A percentile compares a stretch with the other conserved stretches of the same genome.
phyloP scores from a whole-genome alignment of 2,113 vertebrate genomes.

The Cariama cristata region DNA sequence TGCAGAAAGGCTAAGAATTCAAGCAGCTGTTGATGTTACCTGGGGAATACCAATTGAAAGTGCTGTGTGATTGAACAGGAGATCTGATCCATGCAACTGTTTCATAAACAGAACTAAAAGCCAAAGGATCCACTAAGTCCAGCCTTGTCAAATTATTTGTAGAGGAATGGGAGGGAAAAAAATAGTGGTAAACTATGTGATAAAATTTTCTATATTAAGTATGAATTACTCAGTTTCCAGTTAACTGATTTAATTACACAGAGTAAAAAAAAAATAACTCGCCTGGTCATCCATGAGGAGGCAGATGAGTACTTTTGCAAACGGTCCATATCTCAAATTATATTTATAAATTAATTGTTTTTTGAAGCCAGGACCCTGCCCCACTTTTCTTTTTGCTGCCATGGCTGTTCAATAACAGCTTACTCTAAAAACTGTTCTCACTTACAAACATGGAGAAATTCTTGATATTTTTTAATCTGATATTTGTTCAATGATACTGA shows the following conservation, averaged over 20 bases:
- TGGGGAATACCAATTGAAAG: neutral
- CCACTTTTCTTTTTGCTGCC: too few relatives aligned
- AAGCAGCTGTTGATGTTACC: neutral
- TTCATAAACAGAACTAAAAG: neutral
- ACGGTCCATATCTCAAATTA: neutral
- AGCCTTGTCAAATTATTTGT: neutral
- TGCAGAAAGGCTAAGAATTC: neutral
- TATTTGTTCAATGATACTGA: neutral
- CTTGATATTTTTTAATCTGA: neutral
- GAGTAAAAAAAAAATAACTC: neutral
- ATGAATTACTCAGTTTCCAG: neutral
- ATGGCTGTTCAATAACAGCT: neutral
- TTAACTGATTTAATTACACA: neutral
- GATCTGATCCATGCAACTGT: neutral
- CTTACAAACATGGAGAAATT: neutral
- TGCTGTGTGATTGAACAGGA: neutral
- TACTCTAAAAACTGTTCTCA: neutral
- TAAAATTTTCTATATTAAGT: neutral
- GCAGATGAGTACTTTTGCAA: neutral
- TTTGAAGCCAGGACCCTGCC: neutral
- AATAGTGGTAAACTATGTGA: neutral
- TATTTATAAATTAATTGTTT: neutral
- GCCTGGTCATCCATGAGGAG: neutral
- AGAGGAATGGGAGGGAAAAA: neutral
- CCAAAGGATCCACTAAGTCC: neutral